Evolutionary conservation across 1,140 invertebrate genomes (phyloP).

Genomic region (Vollenhovia emeryi): DNA sequence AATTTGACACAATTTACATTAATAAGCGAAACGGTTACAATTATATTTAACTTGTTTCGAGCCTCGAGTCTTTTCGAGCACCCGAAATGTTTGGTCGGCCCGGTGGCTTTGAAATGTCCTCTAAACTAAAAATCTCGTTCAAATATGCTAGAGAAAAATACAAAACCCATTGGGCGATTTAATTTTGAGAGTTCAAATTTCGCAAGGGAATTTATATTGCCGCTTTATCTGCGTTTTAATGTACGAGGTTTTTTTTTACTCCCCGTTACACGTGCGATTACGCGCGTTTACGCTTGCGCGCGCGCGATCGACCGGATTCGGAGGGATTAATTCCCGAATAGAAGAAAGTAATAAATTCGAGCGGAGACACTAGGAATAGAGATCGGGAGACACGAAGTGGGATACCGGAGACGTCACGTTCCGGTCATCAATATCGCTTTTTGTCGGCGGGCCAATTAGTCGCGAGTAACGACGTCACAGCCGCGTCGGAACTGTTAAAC

Average conservation of each 20-base stretch:
- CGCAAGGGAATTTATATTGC: neutral
- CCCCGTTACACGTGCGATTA: neutral
- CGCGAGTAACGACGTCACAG: slow-evolving; percentile 56
- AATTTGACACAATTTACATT: slow-evolving; percentile 26
- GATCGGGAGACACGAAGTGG: neutral
- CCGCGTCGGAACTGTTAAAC: slow-evolving; percentile 30
- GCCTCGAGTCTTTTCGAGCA: slow-evolving; percentile 3
- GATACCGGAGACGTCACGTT: slow-evolving; percentile 19
- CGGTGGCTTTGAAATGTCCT: neutral
- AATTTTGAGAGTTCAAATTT: slow-evolving; percentile 12
- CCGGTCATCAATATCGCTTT: slow-evolving; percentile 55
- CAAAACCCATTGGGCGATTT: neutral
- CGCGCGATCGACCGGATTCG: neutral
- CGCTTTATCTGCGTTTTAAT: neutral
- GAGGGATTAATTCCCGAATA: slow-evolving; percentile 34
- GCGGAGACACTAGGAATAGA: neutral
- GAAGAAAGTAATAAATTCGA: slow-evolving; percentile 59
- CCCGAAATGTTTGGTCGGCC: neutral
- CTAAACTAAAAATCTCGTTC: neutral
- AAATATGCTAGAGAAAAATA: neutral
- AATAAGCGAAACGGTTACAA: neutral
- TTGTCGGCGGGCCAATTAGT: slow-evolving; percentile 68
- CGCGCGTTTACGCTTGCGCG: no score
- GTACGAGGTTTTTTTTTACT: neutral
- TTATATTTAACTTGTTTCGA: slow-evolving; percentile 5